Conservation (phyloP, 2,888 invertebrate genomes). For the Nymphalis polychloros region DNA sequence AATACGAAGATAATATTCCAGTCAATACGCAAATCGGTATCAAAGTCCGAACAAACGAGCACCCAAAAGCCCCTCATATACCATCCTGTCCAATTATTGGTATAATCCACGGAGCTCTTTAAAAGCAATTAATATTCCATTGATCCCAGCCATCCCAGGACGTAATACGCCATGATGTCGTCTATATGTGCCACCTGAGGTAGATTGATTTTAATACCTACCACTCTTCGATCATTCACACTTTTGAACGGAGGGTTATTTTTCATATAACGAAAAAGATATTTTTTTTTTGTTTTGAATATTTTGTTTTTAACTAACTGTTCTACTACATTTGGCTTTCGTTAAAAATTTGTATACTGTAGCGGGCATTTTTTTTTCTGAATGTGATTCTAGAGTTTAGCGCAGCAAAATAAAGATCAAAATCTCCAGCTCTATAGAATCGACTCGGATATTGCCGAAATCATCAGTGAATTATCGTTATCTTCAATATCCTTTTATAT, state of each 20-base stretch:
- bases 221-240: constrained; percentile 34
- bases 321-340: no score
- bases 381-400: no score
- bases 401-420: no score
- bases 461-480: no score
- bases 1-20: neutral
- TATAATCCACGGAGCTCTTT: constrained; percentile 67
- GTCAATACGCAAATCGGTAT: constrained; percentile 1
- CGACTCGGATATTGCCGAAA: no score
- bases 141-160: constrained; percentile 46
- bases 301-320: no score
- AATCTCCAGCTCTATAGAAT: no score
- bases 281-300: neutral
- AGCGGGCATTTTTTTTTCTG: no score
- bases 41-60: constrained; percentile 39
- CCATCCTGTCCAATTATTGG: constrained; percentile 61
- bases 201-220: constrained; percentile 42
- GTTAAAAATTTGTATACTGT: no score
- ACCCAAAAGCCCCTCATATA: constrained; percentile 44
- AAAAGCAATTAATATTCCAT: constrained; percentile 74
- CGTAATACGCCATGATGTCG: constrained; percentile 40
- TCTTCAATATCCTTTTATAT: no score
- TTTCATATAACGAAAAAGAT: neutral
- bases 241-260: neutral
- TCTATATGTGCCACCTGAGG: constrained; percentile 42